Conservation (phyloP, 2,113 vertebrate species). For the Sinocyclocheilus grahami region DNA sequence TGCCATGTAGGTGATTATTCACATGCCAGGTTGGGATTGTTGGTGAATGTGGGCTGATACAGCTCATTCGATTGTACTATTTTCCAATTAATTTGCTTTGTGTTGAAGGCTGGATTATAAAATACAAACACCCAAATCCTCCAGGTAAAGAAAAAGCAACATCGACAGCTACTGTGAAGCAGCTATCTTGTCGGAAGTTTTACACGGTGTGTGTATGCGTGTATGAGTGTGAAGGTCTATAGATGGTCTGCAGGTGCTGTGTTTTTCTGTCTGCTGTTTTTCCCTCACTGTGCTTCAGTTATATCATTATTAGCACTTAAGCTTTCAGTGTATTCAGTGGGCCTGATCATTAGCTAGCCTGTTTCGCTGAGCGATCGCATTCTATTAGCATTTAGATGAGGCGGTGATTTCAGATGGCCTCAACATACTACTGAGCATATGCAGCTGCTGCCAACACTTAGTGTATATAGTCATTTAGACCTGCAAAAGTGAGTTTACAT, state of each 20-base stretch:
- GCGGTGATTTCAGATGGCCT: slow-evolving; percentile 6
- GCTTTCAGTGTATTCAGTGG: slow-evolving; percentile 61
- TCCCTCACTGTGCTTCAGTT: slow-evolving; percentile 50
- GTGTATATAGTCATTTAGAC: slow-evolving; percentile 4
- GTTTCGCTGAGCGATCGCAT: slow-evolving; percentile 61
- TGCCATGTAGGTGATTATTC: too few species aligned
- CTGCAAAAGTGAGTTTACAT: not conserved
- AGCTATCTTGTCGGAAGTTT: not conserved
- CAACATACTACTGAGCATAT: slow-evolving; percentile 56
- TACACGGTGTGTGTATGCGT: not conserved
- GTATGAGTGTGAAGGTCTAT: slow-evolving; percentile 34
- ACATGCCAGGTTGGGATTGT: not conserved
- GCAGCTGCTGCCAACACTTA: slow-evolving; percentile 12
- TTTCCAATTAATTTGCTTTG: slow-evolving; percentile 11
- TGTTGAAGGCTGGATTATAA: not conserved
- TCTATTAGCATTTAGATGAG: slow-evolving; percentile 74
- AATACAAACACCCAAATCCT: not conserved
- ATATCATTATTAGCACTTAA: slow-evolving; percentile 63
- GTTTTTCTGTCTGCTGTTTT: slow-evolving; percentile 31
- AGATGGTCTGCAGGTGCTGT: slow-evolving; percentile 44
- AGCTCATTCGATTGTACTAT: not conserved
- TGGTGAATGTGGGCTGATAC: not conserved
- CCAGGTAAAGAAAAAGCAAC: not conserved
- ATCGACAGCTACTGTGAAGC: not conserved
- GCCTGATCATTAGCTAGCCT: slow-evolving; percentile 62